Evolutionary conservation across 2,113 vertebrate genomes (phyloP).

Genomic region (Clarias magur): DNA sequence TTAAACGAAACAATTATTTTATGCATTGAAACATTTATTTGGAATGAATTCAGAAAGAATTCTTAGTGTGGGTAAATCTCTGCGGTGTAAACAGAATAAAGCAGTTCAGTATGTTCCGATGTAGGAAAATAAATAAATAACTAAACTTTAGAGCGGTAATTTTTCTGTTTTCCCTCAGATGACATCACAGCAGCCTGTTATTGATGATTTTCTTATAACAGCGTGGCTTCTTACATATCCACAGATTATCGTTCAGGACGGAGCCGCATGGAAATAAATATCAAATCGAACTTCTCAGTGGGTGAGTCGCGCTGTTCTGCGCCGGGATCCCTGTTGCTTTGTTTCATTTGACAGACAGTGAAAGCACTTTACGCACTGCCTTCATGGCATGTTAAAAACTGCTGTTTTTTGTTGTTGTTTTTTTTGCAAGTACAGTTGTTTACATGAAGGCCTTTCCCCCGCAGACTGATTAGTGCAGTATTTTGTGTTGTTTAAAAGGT

Average conservation of each 20-base stretch:
- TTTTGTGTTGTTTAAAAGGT: background rate
- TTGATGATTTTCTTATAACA: background rate
- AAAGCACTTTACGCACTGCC: constrained; percentile 8
- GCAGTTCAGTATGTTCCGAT: background rate
- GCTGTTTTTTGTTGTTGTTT: background rate
- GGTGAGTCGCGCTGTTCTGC: background rate
- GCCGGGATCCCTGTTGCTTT: background rate
- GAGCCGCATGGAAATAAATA: background rate
- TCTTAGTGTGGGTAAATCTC: background rate
- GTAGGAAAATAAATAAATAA: background rate
- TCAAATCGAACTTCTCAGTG: background rate
- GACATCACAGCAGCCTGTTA: background rate
- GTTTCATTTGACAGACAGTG: background rate
- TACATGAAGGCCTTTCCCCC: background rate
- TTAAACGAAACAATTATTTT: background rate
- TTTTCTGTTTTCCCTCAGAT: background rate
- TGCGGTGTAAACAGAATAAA: background rate
- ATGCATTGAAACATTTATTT: background rate
- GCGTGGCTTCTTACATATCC: background rate
- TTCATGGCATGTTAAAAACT: background rate
- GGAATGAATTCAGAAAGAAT: background rate
- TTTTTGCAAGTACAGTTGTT: background rate
- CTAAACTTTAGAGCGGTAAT: background rate
- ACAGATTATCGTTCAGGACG: background rate
- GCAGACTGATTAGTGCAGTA: background rate